These are phyloP conservation scores for Lanius ludovicianus DNA, from an alignment of 2,113 vertebrate species.

Conservation along the genomic window DNA sequence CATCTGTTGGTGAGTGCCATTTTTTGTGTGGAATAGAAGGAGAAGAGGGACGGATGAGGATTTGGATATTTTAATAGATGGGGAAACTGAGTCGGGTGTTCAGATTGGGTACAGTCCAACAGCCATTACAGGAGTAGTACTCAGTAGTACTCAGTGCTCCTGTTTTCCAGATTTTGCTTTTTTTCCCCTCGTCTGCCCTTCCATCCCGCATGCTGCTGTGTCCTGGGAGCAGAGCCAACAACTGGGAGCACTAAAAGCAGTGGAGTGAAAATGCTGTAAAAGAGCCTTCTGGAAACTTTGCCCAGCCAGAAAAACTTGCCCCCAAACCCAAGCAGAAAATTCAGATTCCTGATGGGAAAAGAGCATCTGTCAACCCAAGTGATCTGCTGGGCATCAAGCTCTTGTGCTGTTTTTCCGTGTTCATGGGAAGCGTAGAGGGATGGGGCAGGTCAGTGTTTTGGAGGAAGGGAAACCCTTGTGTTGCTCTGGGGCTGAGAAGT, in stretches of 20 bases:
- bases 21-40: not conserved
- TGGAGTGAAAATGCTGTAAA: constrained; percentile 21
- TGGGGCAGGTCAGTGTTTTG: not conserved
- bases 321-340: not conserved
- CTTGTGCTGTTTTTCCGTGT: not conserved
- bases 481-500: not conserved
- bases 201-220: not conserved
- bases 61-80: not conserved
- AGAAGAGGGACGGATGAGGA: not conserved
- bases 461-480: not conserved
- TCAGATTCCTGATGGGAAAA: not conserved
- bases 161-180: not conserved
- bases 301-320: constrained; percentile 19
- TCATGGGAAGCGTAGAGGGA: accelerated
- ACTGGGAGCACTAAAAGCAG: constrained; percentile 4
- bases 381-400: not conserved
- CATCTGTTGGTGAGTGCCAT: not conserved
- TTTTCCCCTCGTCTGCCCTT: not conserved
- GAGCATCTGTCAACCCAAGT: not conserved
- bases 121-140: not conserved
- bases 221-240: constrained; percentile 42
- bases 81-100: not conserved
- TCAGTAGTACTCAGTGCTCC: not conserved
- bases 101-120: not conserved
- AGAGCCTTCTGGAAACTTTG: constrained; percentile 46